These are phyloP conservation scores for Pharmacophagus antenor DNA, from an alignment of 2,888 invertebrate genomes.

Conservation along the genomic window DNA sequence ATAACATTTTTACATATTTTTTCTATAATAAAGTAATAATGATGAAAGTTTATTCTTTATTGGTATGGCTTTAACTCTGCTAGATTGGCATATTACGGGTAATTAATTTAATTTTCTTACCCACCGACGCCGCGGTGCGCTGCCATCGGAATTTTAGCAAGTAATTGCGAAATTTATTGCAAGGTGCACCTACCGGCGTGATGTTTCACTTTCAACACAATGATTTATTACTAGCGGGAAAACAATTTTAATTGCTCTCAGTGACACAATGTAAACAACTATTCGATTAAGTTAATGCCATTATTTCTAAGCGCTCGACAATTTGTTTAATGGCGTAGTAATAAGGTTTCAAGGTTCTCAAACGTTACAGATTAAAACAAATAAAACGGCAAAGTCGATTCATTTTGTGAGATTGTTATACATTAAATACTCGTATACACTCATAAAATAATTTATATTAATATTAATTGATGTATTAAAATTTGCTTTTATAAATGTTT, in stretches of 20 bases:
- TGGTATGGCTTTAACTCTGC: constrained; percentile 28
- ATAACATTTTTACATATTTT: too few species aligned
- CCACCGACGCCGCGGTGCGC: constrained; percentile 50
- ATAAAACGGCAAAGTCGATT: constrained; percentile 8
- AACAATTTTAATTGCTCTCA: constrained; percentile 80
- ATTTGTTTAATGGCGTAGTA: constrained; percentile 71
- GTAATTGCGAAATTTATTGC: constrained; percentile 80
- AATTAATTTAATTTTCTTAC: constrained; percentile 74
- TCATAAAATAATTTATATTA: neutral
- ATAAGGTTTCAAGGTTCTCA: constrained; percentile 36
- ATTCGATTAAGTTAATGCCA: constrained; percentile 80
- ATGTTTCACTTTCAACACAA: constrained; percentile 78
- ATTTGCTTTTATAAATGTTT: too few species aligned
- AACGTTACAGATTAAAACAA: constrained; percentile 21
- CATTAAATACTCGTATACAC: neutral
- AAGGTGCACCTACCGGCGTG: constrained; percentile 71
- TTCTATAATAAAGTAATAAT: neutral
- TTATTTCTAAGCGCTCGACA: constrained; percentile 59
- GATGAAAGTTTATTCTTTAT: constrained; percentile 19
- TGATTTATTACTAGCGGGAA: constrained; percentile 76
- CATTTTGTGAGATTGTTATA: neutral
- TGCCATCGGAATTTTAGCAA: constrained; percentile 65
- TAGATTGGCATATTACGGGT: constrained; percentile 41
- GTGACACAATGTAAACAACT: constrained; percentile 80
- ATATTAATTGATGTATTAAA: too few species aligned